Conservation (phyloP, 2,888 invertebrate species). For the Elgonia sp. region DNA sequence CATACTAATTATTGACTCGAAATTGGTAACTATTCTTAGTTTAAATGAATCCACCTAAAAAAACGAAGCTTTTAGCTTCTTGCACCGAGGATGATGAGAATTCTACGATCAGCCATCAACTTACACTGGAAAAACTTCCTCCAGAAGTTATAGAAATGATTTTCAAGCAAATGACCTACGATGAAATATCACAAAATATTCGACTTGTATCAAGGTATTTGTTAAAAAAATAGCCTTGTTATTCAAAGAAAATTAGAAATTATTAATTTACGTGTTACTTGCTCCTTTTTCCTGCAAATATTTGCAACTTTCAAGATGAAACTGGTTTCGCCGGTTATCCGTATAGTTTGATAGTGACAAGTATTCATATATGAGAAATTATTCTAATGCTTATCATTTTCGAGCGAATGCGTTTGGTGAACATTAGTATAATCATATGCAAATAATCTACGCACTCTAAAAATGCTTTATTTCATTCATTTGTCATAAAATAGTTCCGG, state of each 20-base stretch:
- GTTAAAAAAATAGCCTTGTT: background rate
- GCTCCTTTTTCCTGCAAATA: constrained; percentile 18
- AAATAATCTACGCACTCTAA: background rate
- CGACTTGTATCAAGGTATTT: constrained; percentile 84
- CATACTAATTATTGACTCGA: too few species aligned
- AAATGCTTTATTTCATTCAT: too few species aligned
- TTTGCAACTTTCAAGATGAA: constrained; percentile 57
- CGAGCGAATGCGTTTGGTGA: background rate
- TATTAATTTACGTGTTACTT: constrained; percentile 24
- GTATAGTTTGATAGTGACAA: background rate
- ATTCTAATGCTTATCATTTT: constrained; percentile 26
- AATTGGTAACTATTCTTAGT: too few species aligned
- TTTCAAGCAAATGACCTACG: constrained; percentile 81
- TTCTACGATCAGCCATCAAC: too few species aligned
- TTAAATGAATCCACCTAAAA: too few species aligned
- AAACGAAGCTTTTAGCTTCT: too few species aligned
- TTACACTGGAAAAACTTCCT: constrained; percentile 80
- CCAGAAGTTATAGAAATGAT: constrained; percentile 85
- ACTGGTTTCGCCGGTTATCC: constrained; percentile 56
- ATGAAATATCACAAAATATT: constrained; percentile 82
- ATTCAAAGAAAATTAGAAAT: constrained; percentile 17
- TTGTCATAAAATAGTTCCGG: too few species aligned
- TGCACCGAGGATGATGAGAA: too few species aligned
- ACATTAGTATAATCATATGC: constrained; percentile 4
- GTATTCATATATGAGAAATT: constrained; percentile 36